phyloP scores from a whole-genome alignment of 2,888 invertebrate genomes.

The Agrochola litura region DNA sequence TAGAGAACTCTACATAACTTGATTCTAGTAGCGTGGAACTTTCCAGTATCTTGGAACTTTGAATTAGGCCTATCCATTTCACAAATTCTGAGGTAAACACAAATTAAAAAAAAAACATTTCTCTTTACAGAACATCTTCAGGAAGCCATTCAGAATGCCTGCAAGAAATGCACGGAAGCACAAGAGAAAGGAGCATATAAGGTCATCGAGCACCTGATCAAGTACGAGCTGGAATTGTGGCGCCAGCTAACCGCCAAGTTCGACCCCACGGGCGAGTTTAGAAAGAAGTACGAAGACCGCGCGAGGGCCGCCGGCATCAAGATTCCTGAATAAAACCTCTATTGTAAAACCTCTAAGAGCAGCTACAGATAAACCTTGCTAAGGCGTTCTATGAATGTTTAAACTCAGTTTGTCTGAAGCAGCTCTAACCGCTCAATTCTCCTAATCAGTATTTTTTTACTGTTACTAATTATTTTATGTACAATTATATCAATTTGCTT shows the following conservation, averaged over 20 bases:
- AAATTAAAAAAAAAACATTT: neutral
- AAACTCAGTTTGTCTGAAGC: neutral
- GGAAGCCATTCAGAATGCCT: slow-evolving; percentile 92
- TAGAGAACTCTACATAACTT: neutral
- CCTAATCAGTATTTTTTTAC: slow-evolving; percentile 23
- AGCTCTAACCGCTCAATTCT: slow-evolving; percentile 24
- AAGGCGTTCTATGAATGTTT: neutral
- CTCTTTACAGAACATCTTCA: slow-evolving; percentile 89
- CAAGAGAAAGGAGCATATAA: slow-evolving; percentile 92
- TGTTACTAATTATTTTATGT: slow-evolving; percentile 13
- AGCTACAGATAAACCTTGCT: neutral
- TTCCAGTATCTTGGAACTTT: neutral
- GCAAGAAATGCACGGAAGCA: slow-evolving; percentile 92
- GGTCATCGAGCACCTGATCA: slow-evolving; percentile 92
- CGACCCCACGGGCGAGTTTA: slow-evolving; percentile 92
- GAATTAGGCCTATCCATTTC: neutral
- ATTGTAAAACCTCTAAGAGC: neutral
- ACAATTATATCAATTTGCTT: neutral
- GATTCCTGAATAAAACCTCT: slow-evolving; percentile 74
- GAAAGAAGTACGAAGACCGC: slow-evolving; percentile 91
- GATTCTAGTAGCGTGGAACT: neutral
- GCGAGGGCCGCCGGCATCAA: slow-evolving; percentile 88
- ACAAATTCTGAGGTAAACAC: neutral
- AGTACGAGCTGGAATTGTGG: slow-evolving; percentile 92
- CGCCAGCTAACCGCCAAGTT: slow-evolving; percentile 92